These are phyloP conservation scores for Penaeus vannamei DNA, from an alignment of 1,140 invertebrate genomes.

Conservation along the genomic window DNA sequence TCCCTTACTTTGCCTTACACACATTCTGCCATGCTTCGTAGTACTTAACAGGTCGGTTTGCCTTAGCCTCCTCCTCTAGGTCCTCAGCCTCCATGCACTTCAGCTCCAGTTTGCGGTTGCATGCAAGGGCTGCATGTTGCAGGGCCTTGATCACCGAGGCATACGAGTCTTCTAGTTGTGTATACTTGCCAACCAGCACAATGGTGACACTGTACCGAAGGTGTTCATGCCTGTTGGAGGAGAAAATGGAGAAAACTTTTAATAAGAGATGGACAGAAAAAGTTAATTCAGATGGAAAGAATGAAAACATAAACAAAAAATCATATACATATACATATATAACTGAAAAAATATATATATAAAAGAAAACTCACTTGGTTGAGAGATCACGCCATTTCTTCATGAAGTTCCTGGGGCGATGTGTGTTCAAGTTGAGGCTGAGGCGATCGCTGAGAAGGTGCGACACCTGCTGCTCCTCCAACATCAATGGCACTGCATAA, in stretches of 20 bases:
- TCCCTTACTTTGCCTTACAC: constrained; percentile 84
- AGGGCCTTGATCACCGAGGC: constrained; percentile 96
- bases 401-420: constrained; percentile 83
- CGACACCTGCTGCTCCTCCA: constrained; percentile 92
- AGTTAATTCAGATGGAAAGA: neutral
- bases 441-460: constrained; percentile 88
- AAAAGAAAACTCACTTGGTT: constrained; percentile 75
- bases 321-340: neutral
- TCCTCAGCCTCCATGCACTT: constrained; percentile 79
- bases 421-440: constrained; percentile 81
- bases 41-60: constrained; percentile 85
- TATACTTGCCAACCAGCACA: constrained; percentile 99
- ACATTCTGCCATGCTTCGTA: constrained; percentile 95
- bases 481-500: constrained; percentile 94
- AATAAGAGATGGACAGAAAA: neutral
- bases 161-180: constrained; percentile 95
- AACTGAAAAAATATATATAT: neutral
- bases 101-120: constrained; percentile 87
- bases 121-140: constrained; percentile 89
- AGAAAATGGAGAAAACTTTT: constrained; percentile 45
- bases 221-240: constrained; percentile 79
- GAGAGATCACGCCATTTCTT: constrained; percentile 92
- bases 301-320: constrained; percentile 1
- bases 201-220: constrained; percentile 88
- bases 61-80: constrained; percentile 84